Evolutionary conservation across 92 coral and sea anemone species (phyloP).

Genomic region (Palythoa heliodiscus): DNA sequence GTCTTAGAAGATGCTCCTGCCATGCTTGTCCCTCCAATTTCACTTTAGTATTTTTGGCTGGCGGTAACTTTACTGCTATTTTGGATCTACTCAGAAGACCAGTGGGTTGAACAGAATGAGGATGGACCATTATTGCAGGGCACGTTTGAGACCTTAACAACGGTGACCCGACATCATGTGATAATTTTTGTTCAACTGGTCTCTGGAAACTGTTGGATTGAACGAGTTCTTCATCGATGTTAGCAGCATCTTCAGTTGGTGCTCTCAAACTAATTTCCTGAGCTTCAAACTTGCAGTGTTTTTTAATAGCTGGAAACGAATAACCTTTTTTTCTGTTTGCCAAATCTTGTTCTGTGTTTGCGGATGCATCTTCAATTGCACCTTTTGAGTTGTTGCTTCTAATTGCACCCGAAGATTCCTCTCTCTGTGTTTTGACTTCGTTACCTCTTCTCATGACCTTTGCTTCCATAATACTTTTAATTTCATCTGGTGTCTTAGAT

Average conservation of each 20-base stretch:
- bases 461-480: background rate
- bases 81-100: background rate
- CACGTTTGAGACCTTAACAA: conserved; percentile 29
- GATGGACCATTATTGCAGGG: background rate
- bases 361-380: background rate
- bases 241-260: background rate
- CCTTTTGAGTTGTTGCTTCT: background rate
- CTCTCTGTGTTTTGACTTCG: background rate
- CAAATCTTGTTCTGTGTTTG: background rate
- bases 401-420: background rate
- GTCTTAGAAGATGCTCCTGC: conserved; percentile 1
- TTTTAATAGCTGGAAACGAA: conserved; percentile 1
- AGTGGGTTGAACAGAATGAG: background rate
- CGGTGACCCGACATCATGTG: background rate
- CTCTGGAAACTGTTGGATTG: background rate
- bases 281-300: background rate
- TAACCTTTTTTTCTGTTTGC: background rate
- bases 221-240: background rate
- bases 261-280: background rate
- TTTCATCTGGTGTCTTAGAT: background rate
- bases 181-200: background rate
- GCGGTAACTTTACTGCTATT: background rate
- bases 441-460: background rate
- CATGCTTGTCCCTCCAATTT: conserved; percentile 32
- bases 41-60: conserved; percentile 1